Base-by-base conservation (phyloP, 2,888 invertebrate genomes). In the Rhabditoides inermis region DNA sequence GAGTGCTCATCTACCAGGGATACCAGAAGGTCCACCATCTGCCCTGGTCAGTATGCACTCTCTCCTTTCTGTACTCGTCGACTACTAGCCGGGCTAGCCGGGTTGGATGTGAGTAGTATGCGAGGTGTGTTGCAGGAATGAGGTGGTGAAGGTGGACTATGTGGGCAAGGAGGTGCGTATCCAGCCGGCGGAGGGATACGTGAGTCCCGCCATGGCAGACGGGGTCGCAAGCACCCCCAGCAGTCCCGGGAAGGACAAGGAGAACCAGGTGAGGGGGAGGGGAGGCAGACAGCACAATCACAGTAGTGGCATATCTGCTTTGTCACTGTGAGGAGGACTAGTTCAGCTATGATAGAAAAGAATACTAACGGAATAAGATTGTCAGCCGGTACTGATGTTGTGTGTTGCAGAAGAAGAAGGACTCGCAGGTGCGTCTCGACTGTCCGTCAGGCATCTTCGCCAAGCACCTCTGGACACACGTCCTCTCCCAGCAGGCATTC, bases 121-220 rank as follows among this genome's bases (percentile, higher is more conserved):
- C 12, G 15, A 6, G 15, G 45, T 45, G 1, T 28, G 15, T n/a
- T 25, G 15, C 20, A 25, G 79, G 79, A 63, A 84, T 57, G 90
- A 92, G 78, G 87, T 95, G 47, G 88, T 88, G 79, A 70, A 71
- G 48, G 87, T 94, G 67, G 92, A 94, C 78, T 95, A 90, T 76
- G 90, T 92, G 77, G 91, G 92, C 23, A 88, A 91, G 80, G 92
- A 94, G 88, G 91, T 95, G 77, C 90, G 92, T 66, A 87, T 91
- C 50, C 91, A 92, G 79, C 83, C 68, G 10, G 52, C 51, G 6
- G 62, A 61, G 2, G 47, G 26, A 3, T 70, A 68, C 45, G 40
- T 30, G 15, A 48, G 56, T 7, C 25, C 41, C 2, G n/a, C 40
- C 1, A 39, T 20, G 7, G 15, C 22, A 10, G 22, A 39, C 22